Evolutionary conservation across 2,113 vertebrate genomes (phyloP).

Genomic region (Cyanistes caeruleus): DNA sequence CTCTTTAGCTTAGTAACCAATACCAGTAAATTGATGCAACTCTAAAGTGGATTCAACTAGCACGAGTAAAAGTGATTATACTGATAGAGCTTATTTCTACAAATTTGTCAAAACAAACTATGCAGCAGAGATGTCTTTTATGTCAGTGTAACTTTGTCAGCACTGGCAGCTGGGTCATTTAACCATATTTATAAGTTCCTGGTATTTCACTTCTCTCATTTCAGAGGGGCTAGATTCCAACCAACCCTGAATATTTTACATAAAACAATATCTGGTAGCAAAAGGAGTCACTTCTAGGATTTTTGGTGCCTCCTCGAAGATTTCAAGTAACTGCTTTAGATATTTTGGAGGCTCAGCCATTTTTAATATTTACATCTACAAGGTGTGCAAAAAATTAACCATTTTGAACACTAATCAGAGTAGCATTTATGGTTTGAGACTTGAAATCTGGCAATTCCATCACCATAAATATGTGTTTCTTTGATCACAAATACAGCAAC

Average conservation of each 20-base stretch:
- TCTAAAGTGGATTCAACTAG: constrained; percentile 2
- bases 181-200: background rate
- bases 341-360: background rate
- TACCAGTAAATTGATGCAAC: constrained; percentile 4
- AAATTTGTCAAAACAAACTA: constrained; percentile 17
- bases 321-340: background rate
- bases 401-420: background rate
- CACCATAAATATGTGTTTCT: background rate
- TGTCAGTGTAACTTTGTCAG: constrained; percentile 6
- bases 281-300: background rate
- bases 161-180: constrained; percentile 26
- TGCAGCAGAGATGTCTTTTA: background rate
- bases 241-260: background rate
- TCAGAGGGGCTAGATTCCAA: background rate
- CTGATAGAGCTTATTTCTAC: constrained; percentile 25
- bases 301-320: constrained; percentile 13
- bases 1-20: background rate
- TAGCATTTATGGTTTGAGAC: background rate
- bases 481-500: background rate
- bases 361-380: constrained; percentile 1
- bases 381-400: background rate
- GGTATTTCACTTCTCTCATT: background rate
- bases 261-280: background rate
- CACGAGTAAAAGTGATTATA: background rate
- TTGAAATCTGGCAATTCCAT: background rate